Evolutionary conservation across 92 coral and sea anemone genomes (phyloP), one percentile per base, ranked within the genome.

Genomic region (Epizoanthus rinbou): DNA sequence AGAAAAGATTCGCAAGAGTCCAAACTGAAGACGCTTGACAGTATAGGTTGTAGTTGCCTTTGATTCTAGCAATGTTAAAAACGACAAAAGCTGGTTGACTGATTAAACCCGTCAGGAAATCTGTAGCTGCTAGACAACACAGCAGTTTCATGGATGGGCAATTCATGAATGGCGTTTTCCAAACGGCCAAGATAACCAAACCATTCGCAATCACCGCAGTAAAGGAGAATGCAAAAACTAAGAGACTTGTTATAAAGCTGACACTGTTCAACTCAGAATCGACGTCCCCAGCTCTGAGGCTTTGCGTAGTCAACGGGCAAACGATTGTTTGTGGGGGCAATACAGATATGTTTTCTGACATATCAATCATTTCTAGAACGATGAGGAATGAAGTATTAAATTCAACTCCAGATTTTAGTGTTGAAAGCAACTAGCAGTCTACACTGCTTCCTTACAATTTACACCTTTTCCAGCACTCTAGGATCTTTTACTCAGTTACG

Each of bases 21-120:
- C 82, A 78, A 22, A 78, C 82, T 11, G 59, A 78, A 6, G 82
- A 78, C 24, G 82, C 59, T 22, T 1, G 25, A 19, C 82, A 78
- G 59, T 78, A 78, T 6, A 78, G 58, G 2, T 41, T 14, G 43
- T 41, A 78, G 50, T 78, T 78, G 23, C 82, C 82, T 78, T 39
- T 37, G 41, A 78, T 78, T 78, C 72, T 78, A 14, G 82, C 82
- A 8, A 78, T 45, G 59, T 78, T 78, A 69, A 78, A 78, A 43
- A 62, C 69, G 3, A 78, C 82, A 45, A 78, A 78, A 13, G 82
- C 58, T 11, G 82, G 82, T 45, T 78, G 82, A 78, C 64, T 78
- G 59, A 78, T 35, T 15, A 78, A 62, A 2, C 82, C 82, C 1
- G 82, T 78, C 57, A 78, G 82, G 17, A 78, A 63, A 25, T 78